A percentile compares a stretch with the other conserved stretches of the same genome.
Conservation (phyloP, 1,140 invertebrate genomes). For the Panagrolaimus sp. region DNA sequence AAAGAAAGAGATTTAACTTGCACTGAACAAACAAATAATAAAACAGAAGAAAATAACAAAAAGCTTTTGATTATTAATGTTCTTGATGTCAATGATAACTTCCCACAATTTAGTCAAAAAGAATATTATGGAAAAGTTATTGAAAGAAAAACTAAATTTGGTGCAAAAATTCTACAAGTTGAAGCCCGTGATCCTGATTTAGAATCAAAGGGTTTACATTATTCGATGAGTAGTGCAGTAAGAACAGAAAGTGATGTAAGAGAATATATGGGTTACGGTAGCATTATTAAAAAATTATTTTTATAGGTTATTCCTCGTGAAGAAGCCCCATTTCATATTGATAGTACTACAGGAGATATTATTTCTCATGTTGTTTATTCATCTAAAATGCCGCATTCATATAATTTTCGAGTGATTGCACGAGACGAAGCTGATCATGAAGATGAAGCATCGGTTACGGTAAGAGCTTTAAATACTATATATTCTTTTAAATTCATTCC, state of each 20-base stretch:
- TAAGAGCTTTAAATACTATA: neutral
- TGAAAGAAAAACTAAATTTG: conserved; percentile 13
- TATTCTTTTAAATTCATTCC: neutral
- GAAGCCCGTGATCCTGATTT: conserved; percentile 4
- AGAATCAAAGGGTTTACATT: conserved; percentile 7
- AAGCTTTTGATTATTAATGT: conserved; percentile 1
- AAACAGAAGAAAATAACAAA: neutral
- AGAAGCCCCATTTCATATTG: conserved; percentile 4
- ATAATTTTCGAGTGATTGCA: conserved; percentile 6
- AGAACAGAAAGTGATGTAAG: conserved; percentile 8
- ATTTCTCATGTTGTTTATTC: neutral
- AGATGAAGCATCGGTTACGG: conserved; percentile 9
- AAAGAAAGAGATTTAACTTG: conserved; percentile 4
- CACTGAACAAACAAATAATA: neutral
- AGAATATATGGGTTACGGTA: no score
- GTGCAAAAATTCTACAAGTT: conserved; percentile 3
- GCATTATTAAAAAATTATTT: neutral
- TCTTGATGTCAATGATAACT: conserved; percentile 13
- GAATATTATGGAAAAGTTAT: conserved; percentile 14
- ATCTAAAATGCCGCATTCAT: conserved; percentile 7
- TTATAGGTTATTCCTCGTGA: conserved; percentile 7
- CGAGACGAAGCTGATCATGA: conserved; percentile 10
- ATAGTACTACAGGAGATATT: conserved; percentile 6
- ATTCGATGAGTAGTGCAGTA: neutral
- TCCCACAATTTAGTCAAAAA: conserved; percentile 1